Percentiles rank a stretch among this genome's conserved stretches.
These are phyloP conservation scores for Coenobita brevimanus DNA, from an alignment of 1,140 invertebrate genomes.

Conservation along the genomic window DNA sequence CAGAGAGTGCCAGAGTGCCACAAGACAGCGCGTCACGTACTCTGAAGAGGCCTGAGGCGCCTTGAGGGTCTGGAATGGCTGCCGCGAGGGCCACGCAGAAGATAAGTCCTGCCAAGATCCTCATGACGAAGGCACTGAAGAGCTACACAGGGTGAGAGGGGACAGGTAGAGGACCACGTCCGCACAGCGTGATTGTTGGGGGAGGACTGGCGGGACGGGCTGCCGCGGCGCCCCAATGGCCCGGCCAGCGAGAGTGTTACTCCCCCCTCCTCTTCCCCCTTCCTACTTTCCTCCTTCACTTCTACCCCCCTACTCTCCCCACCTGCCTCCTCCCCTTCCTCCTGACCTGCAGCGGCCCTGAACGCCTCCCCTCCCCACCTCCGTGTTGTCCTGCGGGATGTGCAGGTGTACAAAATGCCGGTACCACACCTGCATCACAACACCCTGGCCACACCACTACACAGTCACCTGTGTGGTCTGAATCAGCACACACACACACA, in stretches of 20 bases:
- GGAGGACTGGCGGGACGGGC: constrained; percentile 32
- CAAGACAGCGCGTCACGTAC: constrained; percentile 27
- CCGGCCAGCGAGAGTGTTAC: constrained; percentile 27
- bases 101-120: constrained; percentile 47
- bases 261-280: not conserved
- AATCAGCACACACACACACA: constrained; percentile 45
- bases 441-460: not conserved
- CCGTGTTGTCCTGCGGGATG: too few relatives aligned
- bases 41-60: constrained; percentile 6
- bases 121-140: constrained; percentile 55
- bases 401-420: too few relatives aligned
- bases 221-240: not conserved
- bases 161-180: constrained; percentile 35
- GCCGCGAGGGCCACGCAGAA: constrained; percentile 45
- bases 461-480: constrained; percentile 3
- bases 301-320: not conserved
- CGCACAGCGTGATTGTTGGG: constrained; percentile 34
- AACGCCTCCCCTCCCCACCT: not conserved
- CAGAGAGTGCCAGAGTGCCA: constrained; percentile 2
- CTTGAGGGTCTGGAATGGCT: constrained; percentile 39
- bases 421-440: too few relatives aligned
- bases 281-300: not conserved
- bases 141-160: not conserved
- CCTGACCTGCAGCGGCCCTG: not conserved
- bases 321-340: not conserved